Evolutionary conservation across 2,113 vertebrate species (phyloP), one percentile per base, ranked within the genome.

Genomic region (Lepisosteus osseus): DNA sequence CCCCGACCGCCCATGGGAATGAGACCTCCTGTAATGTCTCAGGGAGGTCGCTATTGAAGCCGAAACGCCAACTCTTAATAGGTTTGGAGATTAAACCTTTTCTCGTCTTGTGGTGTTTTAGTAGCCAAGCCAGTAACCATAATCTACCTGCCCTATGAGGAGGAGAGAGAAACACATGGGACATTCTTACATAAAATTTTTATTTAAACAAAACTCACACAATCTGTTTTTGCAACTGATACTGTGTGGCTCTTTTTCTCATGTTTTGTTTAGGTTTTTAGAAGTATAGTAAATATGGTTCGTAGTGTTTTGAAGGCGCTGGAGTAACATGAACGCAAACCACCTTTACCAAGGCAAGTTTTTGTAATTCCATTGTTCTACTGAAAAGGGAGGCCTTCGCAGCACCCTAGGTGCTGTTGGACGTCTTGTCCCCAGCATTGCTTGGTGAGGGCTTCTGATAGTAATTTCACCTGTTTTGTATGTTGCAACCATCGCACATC

Each of bases 41-140:
- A 96, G 70, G 97, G 97, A 76, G 96, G 95, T 89, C 96, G 97
- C 89, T 99, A 98, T 93, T 99, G 96, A 99, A 89, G 88, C 90
- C 86, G 84, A 88, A 90, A 85, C 91, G 88, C 89, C 85, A 90
- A 79, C 80, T 86, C 86, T 92, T 80, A 96, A 92, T 97, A 97
- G 94, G 96, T 97, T 97, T 98, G 96, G 93, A 94, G 95, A 96
- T 97, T 97, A 94, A 96, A 95, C 92, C 93, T 94, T 96, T 98
- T 97, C 90, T 94, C 93, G 92, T 90, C 92, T 94, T 93, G 92
- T 93, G 90, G 93, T 91, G 93, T 94, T 92, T 93, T 90, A 91
- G 63, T 96, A 95, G 92, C 91, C 74, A 78, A 78, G 68, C 89
- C 82, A 93, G 91, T 91, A 89, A 92, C 92, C 89, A 89, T 94